phyloP scores from a whole-genome alignment of 2,888 invertebrate genomes.

The Gymnoscelis rufifasciata region DNA sequence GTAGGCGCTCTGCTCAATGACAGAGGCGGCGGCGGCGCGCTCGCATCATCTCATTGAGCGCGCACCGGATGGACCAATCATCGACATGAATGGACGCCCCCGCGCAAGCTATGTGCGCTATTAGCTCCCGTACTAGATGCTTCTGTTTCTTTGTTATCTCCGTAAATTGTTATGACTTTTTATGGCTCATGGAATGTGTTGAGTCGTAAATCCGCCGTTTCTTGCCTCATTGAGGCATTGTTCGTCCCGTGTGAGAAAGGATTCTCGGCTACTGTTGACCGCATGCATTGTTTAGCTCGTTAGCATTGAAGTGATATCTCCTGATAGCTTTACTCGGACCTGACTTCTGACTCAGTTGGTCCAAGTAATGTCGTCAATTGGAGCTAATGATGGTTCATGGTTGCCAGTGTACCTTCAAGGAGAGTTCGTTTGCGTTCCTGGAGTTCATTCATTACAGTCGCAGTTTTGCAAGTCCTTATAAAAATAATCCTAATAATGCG shows the following conservation, averaged over 20 bases:
- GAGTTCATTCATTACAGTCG: neutral
- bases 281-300: conserved; percentile 46
- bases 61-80: conserved; percentile 79
- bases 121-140: conserved; percentile 69
- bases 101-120: conserved; percentile 61
- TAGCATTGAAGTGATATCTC: conserved; percentile 49
- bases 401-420: conserved; percentile 9
- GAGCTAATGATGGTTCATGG: conserved; percentile 22
- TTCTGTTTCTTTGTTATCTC: conserved; percentile 69
- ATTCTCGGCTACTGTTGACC: conserved; percentile 42
- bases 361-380: conserved; percentile 25
- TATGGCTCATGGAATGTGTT: conserved; percentile 62
- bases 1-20: conserved; percentile 78
- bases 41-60: conserved; percentile 78
- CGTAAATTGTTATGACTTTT: conserved; percentile 71
- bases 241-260: conserved; percentile 48
- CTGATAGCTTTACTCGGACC: conserved; percentile 17
- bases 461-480: too few species aligned
- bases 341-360: conserved; percentile 14
- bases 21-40: conserved; percentile 59
- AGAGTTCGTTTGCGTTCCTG: conserved; percentile 10
- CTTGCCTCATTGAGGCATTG: conserved; percentile 58
- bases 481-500: neutral
- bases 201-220: conserved; percentile 63
- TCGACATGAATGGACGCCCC: conserved; percentile 78